A percentile compares a stretch with the other conserved stretches of the same genome.
Conservation (phyloP, 2,888 invertebrate species). For the Branchipolynoe longqiensis region DNA sequence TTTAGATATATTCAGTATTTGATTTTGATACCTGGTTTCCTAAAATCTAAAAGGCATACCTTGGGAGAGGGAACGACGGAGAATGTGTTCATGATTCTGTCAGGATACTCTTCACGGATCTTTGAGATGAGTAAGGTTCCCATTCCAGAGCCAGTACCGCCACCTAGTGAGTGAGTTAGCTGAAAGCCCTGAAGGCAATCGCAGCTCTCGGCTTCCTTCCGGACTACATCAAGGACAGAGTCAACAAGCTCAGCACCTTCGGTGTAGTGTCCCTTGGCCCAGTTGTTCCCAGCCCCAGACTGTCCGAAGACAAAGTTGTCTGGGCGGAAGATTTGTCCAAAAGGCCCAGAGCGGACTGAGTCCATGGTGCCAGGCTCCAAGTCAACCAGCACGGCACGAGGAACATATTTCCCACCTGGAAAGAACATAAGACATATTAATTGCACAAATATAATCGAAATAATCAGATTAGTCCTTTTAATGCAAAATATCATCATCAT, state of each 20-base stretch:
- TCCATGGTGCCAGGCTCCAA: slow-evolving; percentile 86
- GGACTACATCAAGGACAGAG: slow-evolving; percentile 79
- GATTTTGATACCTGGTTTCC: not conserved
- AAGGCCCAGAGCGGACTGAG: slow-evolving; percentile 95
- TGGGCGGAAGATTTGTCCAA: slow-evolving; percentile 95
- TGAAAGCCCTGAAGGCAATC: slow-evolving; percentile 83
- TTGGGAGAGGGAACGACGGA: slow-evolving; percentile 94
- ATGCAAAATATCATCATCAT: too few species aligned
- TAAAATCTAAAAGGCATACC: slow-evolving; percentile 70
- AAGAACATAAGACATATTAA: not conserved
- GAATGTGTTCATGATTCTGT: slow-evolving; percentile 98
- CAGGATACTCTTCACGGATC: slow-evolving; percentile 98
- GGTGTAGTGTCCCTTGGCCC: slow-evolving; percentile 58
- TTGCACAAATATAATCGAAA: too few species aligned
- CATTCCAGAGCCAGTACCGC: slow-evolving; percentile 93
- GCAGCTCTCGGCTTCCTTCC: slow-evolving; percentile 90
- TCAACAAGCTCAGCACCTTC: slow-evolving; percentile 84
- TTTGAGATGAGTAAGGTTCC: slow-evolving; percentile 95
- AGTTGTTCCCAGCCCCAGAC: slow-evolving; percentile 56
- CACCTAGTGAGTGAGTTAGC: slow-evolving; percentile 87
- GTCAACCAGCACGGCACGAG: slow-evolving; percentile 95
- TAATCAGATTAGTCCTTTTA: too few species aligned
- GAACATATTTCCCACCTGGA: slow-evolving; percentile 91
- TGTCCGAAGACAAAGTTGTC: slow-evolving; percentile 83
- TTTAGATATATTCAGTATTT: not conserved